A percentile compares a stretch with the other conserved stretches of the same genome.
Conservation (phyloP, 92 coral and sea anemone species). For the Epizoanthus rinbou region DNA sequence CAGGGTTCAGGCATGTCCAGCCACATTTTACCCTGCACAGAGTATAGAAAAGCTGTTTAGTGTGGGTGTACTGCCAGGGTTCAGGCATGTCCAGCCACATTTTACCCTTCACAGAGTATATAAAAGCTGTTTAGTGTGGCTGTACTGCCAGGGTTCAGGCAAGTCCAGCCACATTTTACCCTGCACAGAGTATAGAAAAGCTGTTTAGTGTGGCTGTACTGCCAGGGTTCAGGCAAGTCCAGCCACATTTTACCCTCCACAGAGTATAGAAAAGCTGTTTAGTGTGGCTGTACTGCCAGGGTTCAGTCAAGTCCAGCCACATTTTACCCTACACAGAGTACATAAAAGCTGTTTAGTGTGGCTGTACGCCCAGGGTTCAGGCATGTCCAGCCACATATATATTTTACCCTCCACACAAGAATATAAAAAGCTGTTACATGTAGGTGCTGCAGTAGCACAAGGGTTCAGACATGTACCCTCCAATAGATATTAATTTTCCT, state of each 20-base stretch:
- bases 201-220: too few relatives aligned
- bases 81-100: slow-evolving; percentile 91
- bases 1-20: slow-evolving; percentile 79
- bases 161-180: slow-evolving; percentile 90
- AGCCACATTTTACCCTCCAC: slow-evolving; percentile 90
- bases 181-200: slow-evolving; percentile 18
- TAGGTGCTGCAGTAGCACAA: too few relatives aligned
- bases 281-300: neutral
- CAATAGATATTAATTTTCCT: too few relatives aligned
- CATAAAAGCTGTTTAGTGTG: too few relatives aligned
- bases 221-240: slow-evolving; percentile 65
- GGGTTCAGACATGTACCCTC: neutral
- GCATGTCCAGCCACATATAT: slow-evolving; percentile 89
- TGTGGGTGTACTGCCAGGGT: too few relatives aligned
- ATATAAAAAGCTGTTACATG: too few relatives aligned
- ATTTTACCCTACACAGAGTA: slow-evolving; percentile 69
- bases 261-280: neutral
- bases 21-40: slow-evolving; percentile 85
- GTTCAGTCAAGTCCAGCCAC: slow-evolving; percentile 87
- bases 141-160: slow-evolving; percentile 61
- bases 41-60: too few relatives aligned
- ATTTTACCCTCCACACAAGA: slow-evolving; percentile 79
- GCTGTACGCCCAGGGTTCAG: slow-evolving; percentile 43
- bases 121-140: too few relatives aligned
- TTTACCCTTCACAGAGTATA: slow-evolving; percentile 63